Conservation (phyloP, 2,797 vertebrate species). For the Alauda arvensis region DNA sequence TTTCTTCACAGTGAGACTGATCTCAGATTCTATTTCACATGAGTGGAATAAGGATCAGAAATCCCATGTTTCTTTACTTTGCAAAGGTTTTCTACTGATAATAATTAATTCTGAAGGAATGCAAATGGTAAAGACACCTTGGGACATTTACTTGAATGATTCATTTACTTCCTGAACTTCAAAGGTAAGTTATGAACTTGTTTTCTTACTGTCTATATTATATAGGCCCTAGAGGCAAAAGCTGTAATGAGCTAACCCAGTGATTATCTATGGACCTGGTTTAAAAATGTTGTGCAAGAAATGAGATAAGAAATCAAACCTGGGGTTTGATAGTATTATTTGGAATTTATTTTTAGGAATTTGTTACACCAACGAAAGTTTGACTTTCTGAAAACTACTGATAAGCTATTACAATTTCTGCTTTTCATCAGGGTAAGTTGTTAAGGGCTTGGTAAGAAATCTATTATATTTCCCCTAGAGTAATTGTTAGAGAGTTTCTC, state of each 20-base stretch:
- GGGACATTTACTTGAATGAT: background rate
- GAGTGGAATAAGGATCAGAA: background rate
- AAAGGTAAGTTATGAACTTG: background rate
- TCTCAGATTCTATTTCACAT: background rate
- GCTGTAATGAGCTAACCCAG: background rate
- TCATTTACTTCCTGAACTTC: background rate
- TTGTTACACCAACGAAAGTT: background rate
- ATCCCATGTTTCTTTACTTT: background rate
- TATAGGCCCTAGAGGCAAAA: background rate
- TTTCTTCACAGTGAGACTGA: background rate
- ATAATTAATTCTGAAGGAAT: conserved; percentile 4
- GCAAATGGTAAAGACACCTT: background rate
- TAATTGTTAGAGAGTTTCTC: background rate
- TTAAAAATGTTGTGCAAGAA: background rate
- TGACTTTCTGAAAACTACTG: background rate
- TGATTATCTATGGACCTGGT: background rate
- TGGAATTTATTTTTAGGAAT: background rate
- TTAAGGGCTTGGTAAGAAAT: background rate
- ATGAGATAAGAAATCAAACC: background rate
- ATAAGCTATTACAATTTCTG: background rate
- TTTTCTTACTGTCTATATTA: background rate
- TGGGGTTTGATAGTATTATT: background rate
- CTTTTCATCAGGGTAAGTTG: background rate
- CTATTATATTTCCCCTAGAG: background rate
- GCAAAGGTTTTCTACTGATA: background rate